Evolutionary conservation across 2,113 vertebrate genomes (phyloP).

Genomic region (Ochotona princeps): DNA sequence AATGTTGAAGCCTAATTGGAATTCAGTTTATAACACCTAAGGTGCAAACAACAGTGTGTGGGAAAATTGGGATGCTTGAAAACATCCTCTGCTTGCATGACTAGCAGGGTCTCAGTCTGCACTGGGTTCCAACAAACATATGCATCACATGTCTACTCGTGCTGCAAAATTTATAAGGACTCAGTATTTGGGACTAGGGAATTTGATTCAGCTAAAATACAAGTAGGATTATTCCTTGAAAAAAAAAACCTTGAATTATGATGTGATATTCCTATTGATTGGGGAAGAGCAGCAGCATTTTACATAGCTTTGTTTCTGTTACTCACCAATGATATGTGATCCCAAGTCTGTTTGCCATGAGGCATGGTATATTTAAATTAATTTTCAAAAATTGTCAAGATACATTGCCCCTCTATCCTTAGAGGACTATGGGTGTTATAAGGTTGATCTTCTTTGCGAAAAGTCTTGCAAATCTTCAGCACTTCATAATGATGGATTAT

Average conservation of each 20-base stretch:
- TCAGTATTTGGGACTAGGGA: background rate
- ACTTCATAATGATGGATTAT: conserved; percentile 60
- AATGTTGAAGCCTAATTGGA: conserved; percentile 61
- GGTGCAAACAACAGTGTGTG: conserved; percentile 41
- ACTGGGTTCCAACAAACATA: conserved; percentile 16
- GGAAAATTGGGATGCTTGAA: background rate
- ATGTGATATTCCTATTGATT: background rate
- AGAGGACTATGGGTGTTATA: conserved; percentile 45
- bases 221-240: conserved; percentile 8
- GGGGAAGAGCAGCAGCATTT: conserved; percentile 26
- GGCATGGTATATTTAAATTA: conserved; percentile 46
- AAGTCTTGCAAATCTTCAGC: conserved; percentile 66
- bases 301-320: conserved; percentile 42
- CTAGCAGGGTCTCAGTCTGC: conserved; percentile 16
- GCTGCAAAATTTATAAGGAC: background rate
- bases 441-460: conserved; percentile 45
- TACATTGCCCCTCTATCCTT: conserved; percentile 42
- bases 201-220: background rate
- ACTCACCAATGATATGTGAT: conserved; percentile 28
- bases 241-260: conserved; percentile 27
- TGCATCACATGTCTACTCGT: background rate
- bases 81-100: background rate
- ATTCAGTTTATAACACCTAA: conserved; percentile 57
- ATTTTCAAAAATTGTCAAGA: conserved; percentile 59
- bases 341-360: conserved; percentile 19